Conservation (phyloP, 2,113 vertebrate genomes). For the Acanthisitta chloris region DNA sequence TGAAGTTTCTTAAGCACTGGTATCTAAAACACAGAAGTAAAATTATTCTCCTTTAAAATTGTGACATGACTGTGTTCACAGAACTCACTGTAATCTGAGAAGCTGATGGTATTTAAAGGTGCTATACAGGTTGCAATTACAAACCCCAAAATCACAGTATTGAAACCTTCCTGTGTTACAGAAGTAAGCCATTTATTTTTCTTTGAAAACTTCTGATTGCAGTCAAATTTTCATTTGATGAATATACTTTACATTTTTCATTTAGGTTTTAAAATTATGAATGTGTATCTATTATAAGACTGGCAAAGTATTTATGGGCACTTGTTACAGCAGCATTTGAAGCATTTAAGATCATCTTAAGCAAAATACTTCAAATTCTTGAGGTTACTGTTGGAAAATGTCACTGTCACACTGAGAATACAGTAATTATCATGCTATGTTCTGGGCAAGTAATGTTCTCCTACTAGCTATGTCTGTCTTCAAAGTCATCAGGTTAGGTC, state of each 20-base stretch:
- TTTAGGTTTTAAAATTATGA: neutral
- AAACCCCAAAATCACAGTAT: neutral
- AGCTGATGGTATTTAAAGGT: neutral
- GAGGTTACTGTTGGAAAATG: neutral
- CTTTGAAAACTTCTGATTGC: neutral
- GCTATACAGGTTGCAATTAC: rapidly evolving
- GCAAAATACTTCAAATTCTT: neutral
- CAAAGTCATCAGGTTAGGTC: neutral
- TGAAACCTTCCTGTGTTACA: neutral
- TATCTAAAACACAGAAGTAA: neutral
- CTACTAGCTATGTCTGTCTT: neutral
- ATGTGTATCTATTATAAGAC: neutral
- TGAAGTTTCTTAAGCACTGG: neutral
- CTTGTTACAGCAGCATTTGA: neutral
- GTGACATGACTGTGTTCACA: neutral
- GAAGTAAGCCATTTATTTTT: neutral
- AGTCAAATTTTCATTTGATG: neutral
- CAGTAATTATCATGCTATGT: neutral
- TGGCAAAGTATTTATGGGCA: neutral
- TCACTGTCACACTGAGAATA: neutral
- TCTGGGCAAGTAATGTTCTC: neutral
- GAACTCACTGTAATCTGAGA: neutral
- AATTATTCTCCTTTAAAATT: neutral
- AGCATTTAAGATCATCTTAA: neutral
- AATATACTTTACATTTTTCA: neutral